Base-by-base conservation (phyloP, 92 coral and sea anemone genomes). In the Zoanthus sansibaricus region DNA sequence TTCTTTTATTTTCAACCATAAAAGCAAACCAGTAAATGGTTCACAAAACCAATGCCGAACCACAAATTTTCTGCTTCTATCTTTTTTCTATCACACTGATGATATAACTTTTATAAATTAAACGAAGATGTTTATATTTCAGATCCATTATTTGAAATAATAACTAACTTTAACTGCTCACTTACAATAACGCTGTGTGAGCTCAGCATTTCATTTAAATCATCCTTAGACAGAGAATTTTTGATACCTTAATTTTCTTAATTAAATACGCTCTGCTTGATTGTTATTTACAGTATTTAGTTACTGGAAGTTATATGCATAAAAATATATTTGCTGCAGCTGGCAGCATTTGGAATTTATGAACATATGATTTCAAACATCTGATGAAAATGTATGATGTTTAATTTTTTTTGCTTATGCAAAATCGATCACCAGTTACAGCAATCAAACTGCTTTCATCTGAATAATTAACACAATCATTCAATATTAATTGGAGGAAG, bases 321-420 rank as follows among this genome's bases (percentile, higher is more conserved):
- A 80, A 80, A 80, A 80, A 64, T 80, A 78, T 67, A 80, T 66
- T 31, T 20, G 74, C 85, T 80, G 75, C 25, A 25, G 25, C n/a
- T 44, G 73, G 45, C 61, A 64, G 75, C 75, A 14, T 15, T 25
- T 80, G 18, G 6, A 17, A 70, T 25, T 68, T 62, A 3, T n/a
- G 42, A 46, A 62, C 45, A 42, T 0, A 17, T 16, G 31, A 15
- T 61, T 45, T 59, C 25, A 25, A 25, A 55, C 20, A 66, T 25
- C 45, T 37, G 58, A 0, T 46, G 85, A 15, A 7, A 46, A 13
- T 48, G 48, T 59, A 20, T 59, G 18, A 15, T 59, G 17, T 11
- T 14, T 5, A 59, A 0, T 25, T 25, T 25, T 25, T 25, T 25
- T 25, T 25, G 66, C 20, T 11, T 11, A 11, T 3, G 55, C 16